Evolutionary conservation across 2,113 vertebrate genomes (phyloP).

Genomic region (Xiphophorus maculatus): DNA sequence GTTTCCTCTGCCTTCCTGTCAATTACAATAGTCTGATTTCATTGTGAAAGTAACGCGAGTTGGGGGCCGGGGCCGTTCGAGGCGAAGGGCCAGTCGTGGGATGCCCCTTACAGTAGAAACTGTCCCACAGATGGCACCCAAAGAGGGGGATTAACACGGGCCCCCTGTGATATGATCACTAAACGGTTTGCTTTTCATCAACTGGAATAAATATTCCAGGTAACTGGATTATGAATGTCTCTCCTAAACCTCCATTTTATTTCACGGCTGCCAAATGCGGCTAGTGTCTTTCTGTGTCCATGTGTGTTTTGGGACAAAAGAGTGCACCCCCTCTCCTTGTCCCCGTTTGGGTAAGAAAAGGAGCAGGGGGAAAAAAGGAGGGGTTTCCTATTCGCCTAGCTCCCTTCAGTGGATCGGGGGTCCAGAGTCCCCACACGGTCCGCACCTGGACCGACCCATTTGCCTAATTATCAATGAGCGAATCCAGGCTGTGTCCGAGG

Average conservation of each 20-base stretch:
- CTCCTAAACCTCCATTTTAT: conserved; percentile 14
- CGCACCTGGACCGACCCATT: conserved; percentile 81
- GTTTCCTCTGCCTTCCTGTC: conserved; percentile 80
- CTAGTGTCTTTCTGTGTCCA: conserved; percentile 50
- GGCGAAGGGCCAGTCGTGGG: conserved; percentile 68
- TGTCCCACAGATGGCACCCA: conserved; percentile 28
- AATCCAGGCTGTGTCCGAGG: conserved; percentile 69
- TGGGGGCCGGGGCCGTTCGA: conserved; percentile 50
- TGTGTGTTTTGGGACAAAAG: conserved; percentile 75
- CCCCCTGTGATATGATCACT: too few species aligned
- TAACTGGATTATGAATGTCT: conserved; percentile 38
- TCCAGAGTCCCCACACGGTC: conserved; percentile 55
- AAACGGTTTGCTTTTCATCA: too few species aligned
- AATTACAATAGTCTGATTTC: conserved; percentile 83
- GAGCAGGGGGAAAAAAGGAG: conserved; percentile 46
- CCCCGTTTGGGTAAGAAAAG: conserved; percentile 26
- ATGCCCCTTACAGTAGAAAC: conserved; percentile 63
- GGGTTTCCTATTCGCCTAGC: conserved; percentile 62
- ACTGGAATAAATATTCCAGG: conserved; percentile 1
- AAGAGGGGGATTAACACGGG: not conserved
- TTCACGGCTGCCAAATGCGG: conserved; percentile 52
- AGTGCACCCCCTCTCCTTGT: conserved; percentile 48
- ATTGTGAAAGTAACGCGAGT: conserved; percentile 60
- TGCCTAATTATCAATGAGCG: conserved; percentile 79
- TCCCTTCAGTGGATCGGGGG: conserved; percentile 15